These are phyloP conservation scores for Thalassoma bifasciatum DNA, from an alignment of 2,113 vertebrate genomes.

Conservation along the genomic window DNA sequence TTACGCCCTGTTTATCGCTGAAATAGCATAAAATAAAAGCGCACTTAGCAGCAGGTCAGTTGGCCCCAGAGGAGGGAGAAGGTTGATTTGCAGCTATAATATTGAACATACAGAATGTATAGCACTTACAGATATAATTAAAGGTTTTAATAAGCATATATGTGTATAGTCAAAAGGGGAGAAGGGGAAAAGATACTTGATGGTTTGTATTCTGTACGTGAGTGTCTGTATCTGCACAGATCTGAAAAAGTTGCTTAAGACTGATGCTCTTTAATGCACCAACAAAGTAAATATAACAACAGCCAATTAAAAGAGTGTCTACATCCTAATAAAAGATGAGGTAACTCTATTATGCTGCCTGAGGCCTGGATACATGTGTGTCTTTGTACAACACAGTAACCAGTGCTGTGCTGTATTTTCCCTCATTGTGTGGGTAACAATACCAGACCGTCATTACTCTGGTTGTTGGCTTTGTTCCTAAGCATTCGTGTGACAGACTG, in stretches of 20 bases:
- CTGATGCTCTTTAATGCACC: background rate
- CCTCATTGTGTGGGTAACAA: too few species aligned
- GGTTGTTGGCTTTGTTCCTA: conserved; percentile 3
- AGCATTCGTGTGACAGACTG: conserved; percentile 20
- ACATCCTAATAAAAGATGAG: background rate
- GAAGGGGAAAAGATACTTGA: background rate
- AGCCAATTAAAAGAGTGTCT: background rate
- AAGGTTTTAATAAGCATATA: background rate
- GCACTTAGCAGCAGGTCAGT: conserved; percentile 21
- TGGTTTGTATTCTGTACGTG: too few species aligned
- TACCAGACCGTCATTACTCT: background rate
- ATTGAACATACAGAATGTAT: background rate
- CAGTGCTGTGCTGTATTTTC: background rate
- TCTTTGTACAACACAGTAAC: too few species aligned
- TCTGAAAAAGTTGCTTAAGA: background rate
- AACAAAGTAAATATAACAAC: background rate
- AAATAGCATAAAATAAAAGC: conserved; percentile 22
- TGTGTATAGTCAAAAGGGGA: background rate
- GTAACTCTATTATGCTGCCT: too few species aligned
- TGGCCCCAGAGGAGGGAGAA: background rate
- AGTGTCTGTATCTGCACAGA: background rate
- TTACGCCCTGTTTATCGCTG: conserved; percentile 24
- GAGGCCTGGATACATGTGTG: background rate
- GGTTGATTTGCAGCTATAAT: conserved; percentile 20
- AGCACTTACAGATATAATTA: background rate